These are phyloP conservation scores for Lepidurus couesii DNA, from an alignment of 1,140 invertebrate species.

Conservation along the genomic window DNA sequence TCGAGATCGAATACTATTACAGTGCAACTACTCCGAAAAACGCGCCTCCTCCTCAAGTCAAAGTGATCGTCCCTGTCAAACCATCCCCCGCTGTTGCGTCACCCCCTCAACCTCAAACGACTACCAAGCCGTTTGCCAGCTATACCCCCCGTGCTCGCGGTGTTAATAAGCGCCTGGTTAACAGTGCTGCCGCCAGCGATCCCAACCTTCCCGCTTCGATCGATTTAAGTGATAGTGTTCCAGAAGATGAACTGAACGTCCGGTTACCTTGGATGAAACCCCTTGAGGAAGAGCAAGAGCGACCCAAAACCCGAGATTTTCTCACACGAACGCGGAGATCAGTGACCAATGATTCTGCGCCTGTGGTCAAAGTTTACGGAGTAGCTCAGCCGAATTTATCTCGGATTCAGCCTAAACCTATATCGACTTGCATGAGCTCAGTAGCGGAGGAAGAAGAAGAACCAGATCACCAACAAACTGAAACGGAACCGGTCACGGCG, in stretches of 20 bases:
- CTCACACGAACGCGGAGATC: not conserved
- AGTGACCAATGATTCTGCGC: not conserved
- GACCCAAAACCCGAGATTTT: conserved; percentile 3
- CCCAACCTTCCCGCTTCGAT: not conserved
- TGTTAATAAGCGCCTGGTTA: not conserved
- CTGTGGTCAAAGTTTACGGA: not conserved
- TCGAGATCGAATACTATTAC: not conserved
- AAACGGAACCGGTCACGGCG: not conserved
- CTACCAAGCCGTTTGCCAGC: conserved; percentile 23
- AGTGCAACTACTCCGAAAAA: conserved; percentile 3
- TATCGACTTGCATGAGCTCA: not conserved
- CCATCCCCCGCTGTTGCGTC: not conserved
- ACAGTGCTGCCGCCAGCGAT: not conserved
- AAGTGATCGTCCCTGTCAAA: conserved; percentile 27
- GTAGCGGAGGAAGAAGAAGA: conserved; percentile 26
- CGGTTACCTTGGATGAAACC: conserved; percentile 28
- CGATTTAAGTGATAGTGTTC: conserved; percentile 2
- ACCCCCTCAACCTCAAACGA: not conserved
- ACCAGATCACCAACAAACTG: conserved; percentile 12
- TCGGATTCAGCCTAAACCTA: conserved; percentile 20
- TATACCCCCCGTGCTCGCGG: conserved; percentile 26
- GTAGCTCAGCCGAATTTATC: not conserved
- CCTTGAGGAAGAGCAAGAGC: conserved; percentile 3
- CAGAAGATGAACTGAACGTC: conserved; percentile 23
- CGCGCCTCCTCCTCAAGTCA: conserved; percentile 3